These are phyloP conservation scores for Philypnodon macrostomus DNA, from an alignment of 2,797 vertebrate species.

Conservation along the genomic window DNA sequence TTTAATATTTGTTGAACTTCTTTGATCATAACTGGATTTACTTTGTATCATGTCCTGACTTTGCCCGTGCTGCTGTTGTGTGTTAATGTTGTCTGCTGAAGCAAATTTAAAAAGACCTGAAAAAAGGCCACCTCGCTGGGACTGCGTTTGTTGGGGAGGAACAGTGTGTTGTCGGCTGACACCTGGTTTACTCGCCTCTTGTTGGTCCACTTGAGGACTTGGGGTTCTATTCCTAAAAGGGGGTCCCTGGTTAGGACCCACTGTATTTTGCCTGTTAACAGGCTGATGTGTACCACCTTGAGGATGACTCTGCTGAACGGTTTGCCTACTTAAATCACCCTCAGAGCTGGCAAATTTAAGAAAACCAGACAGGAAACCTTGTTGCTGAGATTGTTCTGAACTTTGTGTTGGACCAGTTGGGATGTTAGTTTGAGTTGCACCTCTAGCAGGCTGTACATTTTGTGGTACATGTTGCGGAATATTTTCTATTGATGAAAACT, in stretches of 20 bases:
- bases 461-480: slow-evolving; percentile 47
- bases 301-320: slow-evolving; percentile 39
- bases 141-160: slow-evolving; percentile 54
- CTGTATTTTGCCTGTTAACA: slow-evolving; percentile 27
- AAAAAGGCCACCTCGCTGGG: slow-evolving; percentile 63
- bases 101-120: slow-evolving; percentile 79
- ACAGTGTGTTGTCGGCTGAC: slow-evolving; percentile 58
- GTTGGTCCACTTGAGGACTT: slow-evolving; percentile 39
- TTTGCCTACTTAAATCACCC: slow-evolving; percentile 49
- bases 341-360: slow-evolving; percentile 67
- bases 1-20: slow-evolving; percentile 18
- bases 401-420: slow-evolving; percentile 32
- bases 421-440: slow-evolving; percentile 31
- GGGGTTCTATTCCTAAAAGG: slow-evolving; percentile 25
- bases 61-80: slow-evolving; percentile 37
- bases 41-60: slow-evolving; percentile 35
- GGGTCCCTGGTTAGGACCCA: slow-evolving; percentile 28
- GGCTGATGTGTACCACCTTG: slow-evolving; percentile 28
- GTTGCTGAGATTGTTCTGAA: slow-evolving; percentile 29
- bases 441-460: slow-evolving; percentile 37
- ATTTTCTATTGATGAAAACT: slow-evolving; percentile 79
- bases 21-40: slow-evolving; percentile 48
- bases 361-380: slow-evolving; percentile 64
- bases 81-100: slow-evolving; percentile 74
- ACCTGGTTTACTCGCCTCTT: slow-evolving; percentile 44